A percentile compares a stretch with the other conserved stretches of the same genome.
Conservation (phyloP, 2,113 vertebrate species). For the Apistogramma diplotaenia region DNA sequence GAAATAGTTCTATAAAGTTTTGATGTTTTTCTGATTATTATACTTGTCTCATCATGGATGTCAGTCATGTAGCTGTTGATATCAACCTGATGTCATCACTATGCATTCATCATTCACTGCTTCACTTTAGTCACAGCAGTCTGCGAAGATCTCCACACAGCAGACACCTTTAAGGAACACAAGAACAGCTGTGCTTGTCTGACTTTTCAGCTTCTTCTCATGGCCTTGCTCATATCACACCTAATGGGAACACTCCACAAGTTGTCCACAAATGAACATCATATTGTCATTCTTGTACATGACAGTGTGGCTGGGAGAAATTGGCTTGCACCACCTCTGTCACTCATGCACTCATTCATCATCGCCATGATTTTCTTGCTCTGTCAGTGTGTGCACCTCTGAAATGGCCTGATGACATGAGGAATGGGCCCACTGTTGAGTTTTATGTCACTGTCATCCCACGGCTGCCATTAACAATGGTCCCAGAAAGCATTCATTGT, state of each 20-base stretch:
- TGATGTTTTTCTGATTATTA: neutral
- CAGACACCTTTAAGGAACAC: neutral
- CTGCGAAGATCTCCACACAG: neutral
- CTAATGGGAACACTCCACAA: slow-evolving; percentile 36
- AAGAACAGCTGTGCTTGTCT: neutral
- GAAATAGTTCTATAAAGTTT: neutral
- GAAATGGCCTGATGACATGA: slow-evolving; percentile 3
- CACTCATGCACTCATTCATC: slow-evolving; percentile 45
- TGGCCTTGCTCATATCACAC: neutral
- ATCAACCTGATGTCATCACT: neutral
- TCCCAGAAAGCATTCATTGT: neutral
- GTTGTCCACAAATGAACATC: slow-evolving; percentile 6
- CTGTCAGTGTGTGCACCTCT: neutral
- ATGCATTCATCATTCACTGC: neutral
- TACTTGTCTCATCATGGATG: neutral
- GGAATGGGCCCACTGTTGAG: neutral
- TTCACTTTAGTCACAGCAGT: neutral
- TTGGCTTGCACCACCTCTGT: slow-evolving; percentile 18
- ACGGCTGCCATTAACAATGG: neutral
- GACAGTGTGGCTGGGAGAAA: neutral
- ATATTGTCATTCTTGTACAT: slow-evolving; percentile 17
- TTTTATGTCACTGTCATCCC: slow-evolving; percentile 19
- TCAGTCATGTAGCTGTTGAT: neutral
- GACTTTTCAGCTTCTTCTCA: neutral
- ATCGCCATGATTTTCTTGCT: neutral